Base-by-base conservation (phyloP, 1,140 invertebrate species). In the Drosophila insularis region DNA sequence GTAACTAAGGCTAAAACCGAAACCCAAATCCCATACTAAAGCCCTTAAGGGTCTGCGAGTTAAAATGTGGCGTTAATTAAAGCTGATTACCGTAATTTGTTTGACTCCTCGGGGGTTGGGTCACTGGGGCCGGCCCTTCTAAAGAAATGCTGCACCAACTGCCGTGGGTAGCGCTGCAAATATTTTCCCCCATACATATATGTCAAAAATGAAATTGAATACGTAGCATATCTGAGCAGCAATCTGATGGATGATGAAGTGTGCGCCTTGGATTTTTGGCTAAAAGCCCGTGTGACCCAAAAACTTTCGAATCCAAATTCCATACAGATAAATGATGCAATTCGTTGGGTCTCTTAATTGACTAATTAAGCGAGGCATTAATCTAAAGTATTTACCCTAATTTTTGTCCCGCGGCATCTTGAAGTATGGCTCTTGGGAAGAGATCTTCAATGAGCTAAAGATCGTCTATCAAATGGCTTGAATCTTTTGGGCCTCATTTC, bases 51-150 rank as follows among this genome's bases (percentile, higher is more conserved):
- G 19, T 68, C 23, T 60, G 43, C 8, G 43, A 78, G 77, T 70
- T 80, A 80, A 84, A 89, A 89, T 63, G 68, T 62, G 69, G 81
- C 86, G 72, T 90, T 80, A 90, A 90, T 90, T 87, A 82, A 82
- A 75, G 64, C 71, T 81, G 86, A 87, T 90, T 80, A 90, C 80
- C 74, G 79, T 90, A 90, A 90, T 90, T 90, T 90, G 86, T 90
- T 82, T 65, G 71, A 78, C 69, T 87, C 86, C 77, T 85, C 65
- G 59, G 69, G 81, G 77, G 62, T 31, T 53, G 13, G 32, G 58
- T 40, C 63, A 67, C 46, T 55, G 61, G 63, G 40, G 23, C 68
- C 72, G 73, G 68, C 80, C 65, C 79, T 86, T 86, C 67, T 13
- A 11, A 56, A 75, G 71, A 59, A 62, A 56, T 59, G 56, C 40